A percentile compares a stretch with the other conserved stretches of the same genome.
phyloP scores from a whole-genome alignment of 2,113 vertebrate genomes.

The Paracanthobrama guichenoti region DNA sequence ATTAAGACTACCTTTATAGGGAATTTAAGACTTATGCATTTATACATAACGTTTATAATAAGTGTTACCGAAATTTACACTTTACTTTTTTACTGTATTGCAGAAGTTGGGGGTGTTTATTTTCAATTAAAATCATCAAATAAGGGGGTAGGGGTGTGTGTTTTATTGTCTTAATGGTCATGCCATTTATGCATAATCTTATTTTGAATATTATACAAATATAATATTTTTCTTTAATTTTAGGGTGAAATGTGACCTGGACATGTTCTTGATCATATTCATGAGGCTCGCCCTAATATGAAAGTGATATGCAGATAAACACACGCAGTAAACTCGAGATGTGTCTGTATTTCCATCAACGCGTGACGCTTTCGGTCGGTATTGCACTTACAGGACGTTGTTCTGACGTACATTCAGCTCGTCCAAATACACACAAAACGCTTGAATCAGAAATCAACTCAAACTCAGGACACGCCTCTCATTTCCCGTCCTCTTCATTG shows the following conservation, averaged over 20 bases:
- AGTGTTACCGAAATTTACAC: too few species aligned
- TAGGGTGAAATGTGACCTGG: background rate
- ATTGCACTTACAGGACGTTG: constrained; percentile 1
- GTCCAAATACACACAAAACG: constrained; percentile 4
- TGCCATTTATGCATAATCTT: background rate
- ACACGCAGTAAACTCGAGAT: background rate
- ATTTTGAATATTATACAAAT: background rate
- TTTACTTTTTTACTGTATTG: too few species aligned
- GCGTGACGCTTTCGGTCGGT: background rate
- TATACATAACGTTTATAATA: too few species aligned
- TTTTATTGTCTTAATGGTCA: background rate
- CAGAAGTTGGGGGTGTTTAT: too few species aligned
- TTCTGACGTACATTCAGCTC: background rate
- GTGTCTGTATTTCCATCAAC: background rate
- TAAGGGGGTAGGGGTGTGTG: too few species aligned
- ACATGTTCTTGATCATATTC: background rate
- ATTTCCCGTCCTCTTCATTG: background rate
- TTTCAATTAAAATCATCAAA: too few species aligned
- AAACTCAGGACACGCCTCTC: background rate
- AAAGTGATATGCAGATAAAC: background rate
- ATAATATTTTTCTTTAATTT: background rate
- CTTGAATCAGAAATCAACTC: background rate
- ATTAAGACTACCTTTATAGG: too few species aligned
- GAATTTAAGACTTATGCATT: too few species aligned
- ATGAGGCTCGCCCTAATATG: background rate